Evolutionary conservation across 2,888 invertebrate species (phyloP), one percentile per base, ranked within the genome.

Genomic region (Napeogenes inachia): DNA sequence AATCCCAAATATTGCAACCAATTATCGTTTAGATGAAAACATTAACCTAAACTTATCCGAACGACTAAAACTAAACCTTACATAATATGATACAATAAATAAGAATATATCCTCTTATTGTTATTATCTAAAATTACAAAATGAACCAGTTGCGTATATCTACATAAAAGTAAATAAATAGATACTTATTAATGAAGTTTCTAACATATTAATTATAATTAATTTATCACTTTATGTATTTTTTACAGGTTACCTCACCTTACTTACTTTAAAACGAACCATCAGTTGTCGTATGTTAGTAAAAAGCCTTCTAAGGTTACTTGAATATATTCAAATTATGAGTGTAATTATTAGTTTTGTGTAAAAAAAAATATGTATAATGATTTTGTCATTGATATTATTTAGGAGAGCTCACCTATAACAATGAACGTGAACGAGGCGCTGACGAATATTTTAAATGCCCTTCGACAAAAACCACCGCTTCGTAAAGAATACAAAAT

Each of bases 1-100:
- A 67, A 59, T 66, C 57, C 68, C 64, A 68, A 63, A 68, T 68
- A 68, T 68, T 68, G 68, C 67, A 68, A 66, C 60, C 62, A 64
- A 62, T 64, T 65, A 46, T 54, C 57, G 33, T 59, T 46, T 45
- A 45, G 58, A 60, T 60, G 50, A 57, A 57, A 62, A 61, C 53
- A 59, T 61, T 45, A 62, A 59, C 45, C 66, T 62, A 62, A 46
- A 57, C 66, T 67, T 67, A 67, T 32, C 35, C 38, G 50, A 59
- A 62, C 50, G 57, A 61, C 58, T 59, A 60, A 46, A 68, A 56
- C 61, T 65, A 63, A 62, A 64, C 59, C 64, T 65, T 69, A 67
- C 61, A 62, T 13, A 45, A 54, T 61, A 61, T 42, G 62, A 62
- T 64, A 67, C 67, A 67, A 67, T 67, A 67, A 65, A 67, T 65